phyloP scores from a whole-genome alignment of 1,140 invertebrate species.

The Drosophila watanabei region DNA sequence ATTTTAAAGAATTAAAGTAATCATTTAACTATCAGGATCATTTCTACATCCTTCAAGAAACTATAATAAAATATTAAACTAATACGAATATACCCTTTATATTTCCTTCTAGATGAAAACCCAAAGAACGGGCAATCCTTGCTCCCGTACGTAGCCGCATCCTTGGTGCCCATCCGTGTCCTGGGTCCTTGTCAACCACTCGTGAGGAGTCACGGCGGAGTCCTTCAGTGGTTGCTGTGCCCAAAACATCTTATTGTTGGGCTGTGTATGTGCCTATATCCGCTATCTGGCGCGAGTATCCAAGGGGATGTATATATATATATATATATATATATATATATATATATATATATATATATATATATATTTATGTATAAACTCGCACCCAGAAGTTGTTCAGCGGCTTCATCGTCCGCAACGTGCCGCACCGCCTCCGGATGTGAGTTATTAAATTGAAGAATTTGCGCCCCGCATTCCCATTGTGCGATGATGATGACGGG shows the following conservation, averaged over 20 bases:
- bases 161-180: conserved; percentile 4
- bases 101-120: background rate
- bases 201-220: conserved; percentile 58
- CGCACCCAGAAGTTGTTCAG: conserved; percentile 38
- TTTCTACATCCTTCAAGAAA: background rate
- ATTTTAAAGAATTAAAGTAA: background rate
- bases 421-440: conserved; percentile 66
- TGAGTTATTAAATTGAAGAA: conserved; percentile 83
- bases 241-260: conserved; percentile 62
- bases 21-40: background rate
- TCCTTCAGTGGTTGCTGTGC: conserved; percentile 55
- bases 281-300: conserved; percentile 3
- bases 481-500: background rate
- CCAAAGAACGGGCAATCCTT: conserved; percentile 9
- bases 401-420: conserved; percentile 35
- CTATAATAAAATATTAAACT: background rate
- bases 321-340: conserved; percentile 16
- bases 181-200: conserved; percentile 71
- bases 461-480: conserved; percentile 67
- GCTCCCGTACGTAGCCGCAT: conserved; percentile 1
- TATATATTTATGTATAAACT: conserved; percentile 8
- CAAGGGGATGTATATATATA: conserved; percentile 3
- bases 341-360: background rate
- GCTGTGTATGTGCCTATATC: conserved; percentile 4
- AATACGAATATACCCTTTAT: background rate